Base-by-base conservation (phyloP, 2,113 vertebrate genomes). In the Neodontobutis hainanensis region DNA sequence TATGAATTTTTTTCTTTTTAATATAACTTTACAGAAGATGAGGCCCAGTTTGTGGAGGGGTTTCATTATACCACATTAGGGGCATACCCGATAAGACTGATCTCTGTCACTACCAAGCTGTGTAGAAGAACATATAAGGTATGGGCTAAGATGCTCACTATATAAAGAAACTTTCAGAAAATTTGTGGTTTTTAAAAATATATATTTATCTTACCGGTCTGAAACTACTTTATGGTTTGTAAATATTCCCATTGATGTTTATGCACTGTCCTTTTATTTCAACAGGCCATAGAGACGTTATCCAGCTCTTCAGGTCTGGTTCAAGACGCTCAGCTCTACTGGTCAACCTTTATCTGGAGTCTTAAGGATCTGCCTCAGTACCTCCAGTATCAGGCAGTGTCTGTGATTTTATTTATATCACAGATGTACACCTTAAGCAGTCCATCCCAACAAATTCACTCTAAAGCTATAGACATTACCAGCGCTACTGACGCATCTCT, bases 321-420 rank as follows among this genome's bases (percentile, higher is more conserved):
- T 70, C 90, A 91, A 73, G 92, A 92, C 70, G 86, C 95, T 55
- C 94, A 94, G 80, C 91, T 86, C 16, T 90, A 89, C 5, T 94
- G 92, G 75, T 59, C 88, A 74, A 88, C 85, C 0, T 75, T 95
- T 57, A 68, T 91, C 15, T 86, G 88, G 51, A 91, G 74, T 38
- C 42, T 95, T 38, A 92, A 93, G 11, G 89, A 79, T 2, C 74
- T 97, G 71, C 95, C 95, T 5, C 91, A 93, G 81, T 92, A 93
- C 35, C 49, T 98, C 63, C 94, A 95, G 65, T 90, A 94, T 57
- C 93, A 93, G 78, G 91, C 87, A 36, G 81, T 89, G 27, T 84
- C 80, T 32, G 14, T 92, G 57, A 75, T 90, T 9, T 77, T 92
- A 75, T 91, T 93, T 67, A 81, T 95, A n/a, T 85, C 84, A 1